Percentiles rank a stretch among this genome's conserved stretches.
Evolutionary conservation across 2,797 vertebrate genomes (phyloP).

Genomic region (Smutsia temminckii): DNA sequence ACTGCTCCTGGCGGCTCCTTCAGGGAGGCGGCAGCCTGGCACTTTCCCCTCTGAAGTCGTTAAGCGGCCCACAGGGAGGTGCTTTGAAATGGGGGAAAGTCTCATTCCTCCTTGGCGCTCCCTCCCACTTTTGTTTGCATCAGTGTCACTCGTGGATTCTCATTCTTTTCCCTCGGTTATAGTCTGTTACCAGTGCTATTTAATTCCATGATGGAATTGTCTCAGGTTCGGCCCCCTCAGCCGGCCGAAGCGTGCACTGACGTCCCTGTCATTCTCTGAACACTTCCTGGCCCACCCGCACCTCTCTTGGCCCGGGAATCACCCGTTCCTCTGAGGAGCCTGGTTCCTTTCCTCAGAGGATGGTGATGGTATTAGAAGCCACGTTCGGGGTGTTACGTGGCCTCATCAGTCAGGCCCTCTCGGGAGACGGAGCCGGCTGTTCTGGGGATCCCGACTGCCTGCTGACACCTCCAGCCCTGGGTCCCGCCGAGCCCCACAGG

Average conservation of each 20-base stretch:
- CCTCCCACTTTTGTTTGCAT: fast-evolving
- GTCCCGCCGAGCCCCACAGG: neutral
- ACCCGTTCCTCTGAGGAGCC: neutral
- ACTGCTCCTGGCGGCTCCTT: neutral
- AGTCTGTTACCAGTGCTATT: too few species aligned
- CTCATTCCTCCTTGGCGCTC: fast-evolving
- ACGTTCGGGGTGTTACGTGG: neutral
- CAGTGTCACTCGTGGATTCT: fast-evolving
- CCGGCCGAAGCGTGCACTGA: fast-evolving
- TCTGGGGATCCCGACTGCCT: neutral
- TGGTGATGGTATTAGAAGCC: neutral
- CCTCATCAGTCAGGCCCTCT: neutral
- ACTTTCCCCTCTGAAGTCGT: neutral
- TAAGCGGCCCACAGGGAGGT: fast-evolving
- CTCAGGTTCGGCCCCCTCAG: neutral
- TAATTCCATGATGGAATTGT: too few species aligned
- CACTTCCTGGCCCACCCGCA: fast-evolving
- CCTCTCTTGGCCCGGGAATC: neutral
- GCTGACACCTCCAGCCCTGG: fast-evolving
- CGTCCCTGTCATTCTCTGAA: fast-evolving
- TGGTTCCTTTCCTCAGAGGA: neutral
- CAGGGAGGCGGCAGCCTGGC: fast-evolving
- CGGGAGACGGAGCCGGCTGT: neutral
- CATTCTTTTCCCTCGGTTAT: fast-evolving
- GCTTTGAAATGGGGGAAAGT: neutral